phyloP scores from a whole-genome alignment of 2,888 invertebrate species.

The Ernsta delagoae region DNA sequence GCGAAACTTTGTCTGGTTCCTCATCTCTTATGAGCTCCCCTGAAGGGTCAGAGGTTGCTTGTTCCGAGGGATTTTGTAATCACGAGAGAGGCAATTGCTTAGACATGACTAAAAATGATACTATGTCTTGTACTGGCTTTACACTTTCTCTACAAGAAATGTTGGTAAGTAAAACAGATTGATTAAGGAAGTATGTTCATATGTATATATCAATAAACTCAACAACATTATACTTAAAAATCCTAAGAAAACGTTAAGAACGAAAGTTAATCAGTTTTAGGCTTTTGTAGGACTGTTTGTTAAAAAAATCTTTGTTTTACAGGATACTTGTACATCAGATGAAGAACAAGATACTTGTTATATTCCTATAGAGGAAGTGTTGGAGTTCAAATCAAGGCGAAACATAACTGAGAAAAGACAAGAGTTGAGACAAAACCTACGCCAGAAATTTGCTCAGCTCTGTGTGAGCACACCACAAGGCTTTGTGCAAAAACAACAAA shows the following conservation, averaged over 20 bases:
- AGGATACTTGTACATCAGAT: slow-evolving; percentile 92
- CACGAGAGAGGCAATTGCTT: slow-evolving; percentile 86
- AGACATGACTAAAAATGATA: slow-evolving; percentile 71
- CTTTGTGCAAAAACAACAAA: slow-evolving; percentile 50
- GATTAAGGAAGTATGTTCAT: neutral
- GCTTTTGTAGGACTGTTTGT: too few species aligned
- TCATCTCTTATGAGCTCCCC: slow-evolving; percentile 94
- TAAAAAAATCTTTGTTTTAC: slow-evolving; percentile 41
- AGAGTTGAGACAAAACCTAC: slow-evolving; percentile 92
- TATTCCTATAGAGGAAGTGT: slow-evolving; percentile 95
- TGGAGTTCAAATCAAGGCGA: slow-evolving; percentile 93
- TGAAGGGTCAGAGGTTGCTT: slow-evolving; percentile 95
- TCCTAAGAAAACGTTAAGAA: too few species aligned
- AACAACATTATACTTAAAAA: too few species aligned
- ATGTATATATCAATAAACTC: too few species aligned
- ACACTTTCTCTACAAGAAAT: slow-evolving; percentile 90
- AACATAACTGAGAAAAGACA: slow-evolving; percentile 92
- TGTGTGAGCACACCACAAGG: slow-evolving; percentile 84
- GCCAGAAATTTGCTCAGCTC: slow-evolving; percentile 92
- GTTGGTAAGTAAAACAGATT: slow-evolving; percentile 84
- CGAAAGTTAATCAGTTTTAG: too few species aligned
- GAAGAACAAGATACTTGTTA: slow-evolving; percentile 91
- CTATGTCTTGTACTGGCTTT: slow-evolving; percentile 77
- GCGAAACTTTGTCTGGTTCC: slow-evolving; percentile 87
- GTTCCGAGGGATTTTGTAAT: slow-evolving; percentile 95